Percentiles rank a stretch among this genome's conserved stretches.
Conservation (phyloP, 1,140 invertebrate species). For the Lepidurus packardi region DNA sequence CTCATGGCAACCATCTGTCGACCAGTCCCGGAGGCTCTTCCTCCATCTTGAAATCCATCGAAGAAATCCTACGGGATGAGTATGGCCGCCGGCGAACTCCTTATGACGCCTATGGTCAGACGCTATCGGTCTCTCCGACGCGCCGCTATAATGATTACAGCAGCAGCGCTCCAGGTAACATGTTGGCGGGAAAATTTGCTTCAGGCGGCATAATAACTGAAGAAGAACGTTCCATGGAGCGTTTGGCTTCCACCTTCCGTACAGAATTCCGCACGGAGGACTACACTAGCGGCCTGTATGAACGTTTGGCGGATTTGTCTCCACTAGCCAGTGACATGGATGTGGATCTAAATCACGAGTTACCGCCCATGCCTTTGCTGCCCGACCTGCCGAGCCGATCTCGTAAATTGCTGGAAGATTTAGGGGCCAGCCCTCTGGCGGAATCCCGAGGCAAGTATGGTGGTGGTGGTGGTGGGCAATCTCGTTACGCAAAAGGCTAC, state of each 20-base stretch:
- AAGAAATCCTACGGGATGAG: slow-evolving; percentile 49
- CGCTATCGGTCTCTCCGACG: slow-evolving; percentile 31
- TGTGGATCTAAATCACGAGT: slow-evolving; percentile 38
- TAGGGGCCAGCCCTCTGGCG: slow-evolving; percentile 50
- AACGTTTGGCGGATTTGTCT: slow-evolving; percentile 47
- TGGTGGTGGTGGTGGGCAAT: slow-evolving; percentile 25
- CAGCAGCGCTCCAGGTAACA: slow-evolving; percentile 31
- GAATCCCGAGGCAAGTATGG: slow-evolving; percentile 45
- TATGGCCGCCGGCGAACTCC: slow-evolving; percentile 31
- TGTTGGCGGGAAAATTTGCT: slow-evolving; percentile 34
- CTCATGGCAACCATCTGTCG: slow-evolving; percentile 37
- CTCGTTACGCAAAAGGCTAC: slow-evolving; percentile 30
- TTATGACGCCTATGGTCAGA: slow-evolving; percentile 1
- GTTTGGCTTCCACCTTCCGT: slow-evolving; percentile 50
- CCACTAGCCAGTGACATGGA: slow-evolving; percentile 43
- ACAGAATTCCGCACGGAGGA: slow-evolving; percentile 47
- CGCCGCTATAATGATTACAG: slow-evolving; percentile 26
- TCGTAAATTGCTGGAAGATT: slow-evolving; percentile 55
- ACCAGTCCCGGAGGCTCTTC: slow-evolving; percentile 39
- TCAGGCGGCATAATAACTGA: slow-evolving; percentile 43
- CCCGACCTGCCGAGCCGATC: slow-evolving; percentile 58
- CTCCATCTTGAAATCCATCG: slow-evolving; percentile 51
- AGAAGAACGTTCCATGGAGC: slow-evolving; percentile 51
- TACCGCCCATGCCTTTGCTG: slow-evolving; percentile 53
- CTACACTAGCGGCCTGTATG: slow-evolving; percentile 46